Percentiles rank a stretch among this genome's conserved stretches.
phyloP scores from a whole-genome alignment of 2,113 vertebrate genomes.

The Ochotona princeps region DNA sequence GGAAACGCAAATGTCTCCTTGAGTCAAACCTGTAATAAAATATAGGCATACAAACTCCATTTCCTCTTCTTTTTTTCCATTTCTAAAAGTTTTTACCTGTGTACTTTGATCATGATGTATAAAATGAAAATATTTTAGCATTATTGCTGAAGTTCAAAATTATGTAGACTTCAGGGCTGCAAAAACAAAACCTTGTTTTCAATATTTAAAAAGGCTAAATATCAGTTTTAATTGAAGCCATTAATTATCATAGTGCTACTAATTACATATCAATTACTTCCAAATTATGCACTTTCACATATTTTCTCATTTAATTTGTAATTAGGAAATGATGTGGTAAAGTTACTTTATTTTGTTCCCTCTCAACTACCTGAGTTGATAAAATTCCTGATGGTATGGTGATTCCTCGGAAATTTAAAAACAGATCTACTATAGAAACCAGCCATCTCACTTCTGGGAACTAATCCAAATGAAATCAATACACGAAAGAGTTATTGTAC shows the following conservation, averaged over 20 bases:
- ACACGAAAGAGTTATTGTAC: no score
- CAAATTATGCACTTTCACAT: conserved; percentile 54
- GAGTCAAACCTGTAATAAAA: neutral
- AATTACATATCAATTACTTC: conserved; percentile 45
- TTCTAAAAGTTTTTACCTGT: neutral
- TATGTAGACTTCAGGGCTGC: neutral
- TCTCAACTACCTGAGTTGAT: conserved; percentile 35
- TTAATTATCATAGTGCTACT: conserved; percentile 49
- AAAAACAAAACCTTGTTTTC: conserved; percentile 42
- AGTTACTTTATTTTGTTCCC: conserved; percentile 20
- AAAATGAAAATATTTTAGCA: neutral
- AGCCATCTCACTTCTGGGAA: no score
- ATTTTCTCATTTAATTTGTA: conserved; percentile 57
- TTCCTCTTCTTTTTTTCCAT: conserved; percentile 11
- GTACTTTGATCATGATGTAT: neutral
- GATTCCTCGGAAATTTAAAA: no score
- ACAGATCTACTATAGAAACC: no score
- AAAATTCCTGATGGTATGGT: conserved; percentile 14
- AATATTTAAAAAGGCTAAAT: conserved; percentile 61
- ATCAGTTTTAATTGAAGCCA: conserved; percentile 35
- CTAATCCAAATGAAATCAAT: no score
- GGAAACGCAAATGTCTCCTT: no score
- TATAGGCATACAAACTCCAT: neutral
- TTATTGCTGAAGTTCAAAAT: conserved; percentile 39
- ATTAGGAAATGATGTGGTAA: conserved; percentile 33